A percentile compares a stretch with the other conserved stretches of the same genome.
phyloP scores from a whole-genome alignment of 1,140 invertebrate genomes.

The silkworm (Bombyx mori) region DNA sequence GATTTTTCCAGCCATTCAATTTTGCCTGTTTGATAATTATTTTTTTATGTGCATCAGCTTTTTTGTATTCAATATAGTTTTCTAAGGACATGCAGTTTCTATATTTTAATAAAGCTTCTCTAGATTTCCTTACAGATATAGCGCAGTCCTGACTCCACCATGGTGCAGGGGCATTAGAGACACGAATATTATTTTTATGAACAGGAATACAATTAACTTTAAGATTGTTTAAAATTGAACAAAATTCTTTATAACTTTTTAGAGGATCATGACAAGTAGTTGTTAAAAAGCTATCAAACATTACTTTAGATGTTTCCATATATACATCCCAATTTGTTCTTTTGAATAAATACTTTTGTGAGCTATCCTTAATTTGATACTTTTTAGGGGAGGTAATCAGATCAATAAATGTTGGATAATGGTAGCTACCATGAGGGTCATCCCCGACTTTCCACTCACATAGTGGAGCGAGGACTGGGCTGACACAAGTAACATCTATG shows the following conservation, averaged over 20 bases:
- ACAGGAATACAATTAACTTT: too few relatives aligned
- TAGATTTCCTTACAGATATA: background rate
- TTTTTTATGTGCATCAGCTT: background rate
- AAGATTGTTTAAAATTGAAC: too few relatives aligned
- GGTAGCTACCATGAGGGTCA: conserved; percentile 5
- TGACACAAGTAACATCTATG: background rate
- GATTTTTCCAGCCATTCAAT: background rate
- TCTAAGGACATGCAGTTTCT: background rate
- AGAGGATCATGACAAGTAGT: too few relatives aligned
- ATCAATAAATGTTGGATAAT: background rate
- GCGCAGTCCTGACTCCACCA: background rate
- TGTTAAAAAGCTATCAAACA: too few relatives aligned
- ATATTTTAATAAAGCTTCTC: conserved; percentile 3
- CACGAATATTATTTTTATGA: background rate
- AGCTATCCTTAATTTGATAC: too few relatives aligned
- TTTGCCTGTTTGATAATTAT: background rate
- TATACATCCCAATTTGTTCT: too few relatives aligned
- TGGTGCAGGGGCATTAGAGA: background rate
- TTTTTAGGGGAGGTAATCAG: too few relatives aligned
- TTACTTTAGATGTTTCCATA: too few relatives aligned
- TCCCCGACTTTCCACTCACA: conserved; percentile 1
- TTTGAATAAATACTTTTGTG: too few relatives aligned
- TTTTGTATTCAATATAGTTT: background rate
- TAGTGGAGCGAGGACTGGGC: background rate
- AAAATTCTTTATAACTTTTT: too few relatives aligned